Evolutionary conservation across 2,113 vertebrate species (phyloP).

Genomic region (Tragelaphus buxtoni): DNA sequence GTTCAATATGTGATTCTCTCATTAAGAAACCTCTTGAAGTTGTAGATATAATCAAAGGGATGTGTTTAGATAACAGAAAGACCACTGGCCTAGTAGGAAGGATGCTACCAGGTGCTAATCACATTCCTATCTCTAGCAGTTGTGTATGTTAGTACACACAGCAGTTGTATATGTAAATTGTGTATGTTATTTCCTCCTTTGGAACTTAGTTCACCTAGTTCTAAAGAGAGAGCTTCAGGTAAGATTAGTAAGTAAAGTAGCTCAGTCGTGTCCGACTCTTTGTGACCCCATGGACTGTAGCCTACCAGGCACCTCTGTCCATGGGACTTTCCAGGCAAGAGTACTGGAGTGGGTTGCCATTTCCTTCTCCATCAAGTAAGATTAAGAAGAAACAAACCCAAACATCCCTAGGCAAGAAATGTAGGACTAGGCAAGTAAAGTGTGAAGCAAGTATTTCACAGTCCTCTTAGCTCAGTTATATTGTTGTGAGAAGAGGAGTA

Average conservation of each 20-base stretch:
- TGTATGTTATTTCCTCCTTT: neutral
- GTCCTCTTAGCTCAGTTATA: neutral
- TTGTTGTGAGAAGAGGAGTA: rapidly evolving
- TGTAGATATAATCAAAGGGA: neutral
- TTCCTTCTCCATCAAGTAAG: neutral
- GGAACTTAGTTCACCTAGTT: neutral
- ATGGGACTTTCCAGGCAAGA: too few species aligned
- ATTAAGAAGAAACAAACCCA: neutral
- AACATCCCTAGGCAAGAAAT: neutral
- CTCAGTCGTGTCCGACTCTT: too few species aligned
- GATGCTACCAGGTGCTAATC: neutral
- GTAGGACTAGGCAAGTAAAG: neutral
- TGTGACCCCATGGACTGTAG: too few species aligned
- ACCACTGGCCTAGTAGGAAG: neutral
- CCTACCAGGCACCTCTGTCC: too few species aligned
- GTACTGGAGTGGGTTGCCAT: too few species aligned
- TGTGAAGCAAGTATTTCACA: neutral
- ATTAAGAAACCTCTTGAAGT: neutral
- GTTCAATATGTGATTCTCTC: rapidly evolving
- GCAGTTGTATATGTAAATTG: neutral
- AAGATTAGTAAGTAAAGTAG: neutral
- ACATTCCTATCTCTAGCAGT: neutral
- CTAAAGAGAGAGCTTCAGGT: neutral
- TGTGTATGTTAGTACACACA: neutral
- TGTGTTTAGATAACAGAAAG: neutral